phyloP scores from a whole-genome alignment of 2,888 invertebrate species.

The Limenitis arthemis region DNA sequence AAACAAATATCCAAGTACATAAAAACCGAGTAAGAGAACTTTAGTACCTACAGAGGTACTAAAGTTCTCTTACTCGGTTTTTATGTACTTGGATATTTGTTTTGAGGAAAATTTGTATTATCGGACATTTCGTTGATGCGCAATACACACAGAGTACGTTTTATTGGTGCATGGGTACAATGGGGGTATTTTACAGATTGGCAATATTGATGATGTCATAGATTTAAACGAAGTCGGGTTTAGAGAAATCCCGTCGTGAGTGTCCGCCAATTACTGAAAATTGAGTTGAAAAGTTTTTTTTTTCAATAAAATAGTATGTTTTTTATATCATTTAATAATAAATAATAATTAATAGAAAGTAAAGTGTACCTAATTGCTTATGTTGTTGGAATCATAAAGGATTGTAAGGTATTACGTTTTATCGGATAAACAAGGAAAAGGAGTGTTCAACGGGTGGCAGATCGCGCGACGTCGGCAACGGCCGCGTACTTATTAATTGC shows the following conservation, averaged over 20 bases:
- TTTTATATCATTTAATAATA: no score
- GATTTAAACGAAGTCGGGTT: no score
- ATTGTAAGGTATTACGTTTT: constrained; percentile 15
- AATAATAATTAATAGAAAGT: no score
- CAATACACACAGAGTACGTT: no score
- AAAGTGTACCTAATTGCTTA: no score
- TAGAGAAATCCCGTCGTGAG: no score
- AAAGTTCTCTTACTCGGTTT: not conserved
- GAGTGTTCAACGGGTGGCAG: constrained; percentile 38
- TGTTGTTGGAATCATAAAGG: not conserved
- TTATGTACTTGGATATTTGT: not conserved
- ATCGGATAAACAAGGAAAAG: constrained; percentile 36
- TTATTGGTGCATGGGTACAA: no score
- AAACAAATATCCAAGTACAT: not conserved
- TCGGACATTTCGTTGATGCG: not conserved
- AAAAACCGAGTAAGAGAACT: not conserved
- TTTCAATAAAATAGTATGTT: no score
- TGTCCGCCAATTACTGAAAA: no score
- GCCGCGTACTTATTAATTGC: constrained; percentile 67
- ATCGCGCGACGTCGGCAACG: constrained; percentile 30
- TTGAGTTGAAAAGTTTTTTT: no score
- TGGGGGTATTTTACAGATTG: no score
- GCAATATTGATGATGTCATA: no score
- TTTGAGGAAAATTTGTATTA: not conserved
- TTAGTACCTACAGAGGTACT: constrained; percentile 6